Base-by-base conservation (phyloP, 2,888 invertebrate genomes). In the Electrophaes corylata region DNA sequence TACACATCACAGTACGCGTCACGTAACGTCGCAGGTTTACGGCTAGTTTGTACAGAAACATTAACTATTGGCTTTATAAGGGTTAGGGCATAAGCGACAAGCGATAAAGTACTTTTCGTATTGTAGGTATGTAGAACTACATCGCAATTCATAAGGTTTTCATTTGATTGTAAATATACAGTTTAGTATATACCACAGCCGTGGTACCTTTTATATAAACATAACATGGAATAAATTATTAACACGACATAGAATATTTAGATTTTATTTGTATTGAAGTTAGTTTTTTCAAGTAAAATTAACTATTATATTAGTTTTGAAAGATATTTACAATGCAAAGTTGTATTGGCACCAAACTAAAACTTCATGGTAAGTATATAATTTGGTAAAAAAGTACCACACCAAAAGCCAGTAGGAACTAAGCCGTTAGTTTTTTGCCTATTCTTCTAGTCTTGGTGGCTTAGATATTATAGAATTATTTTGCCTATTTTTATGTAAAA, bases 1-100 rank as follows among this genome's bases (percentile, higher is more conserved):
- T 53, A 61, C 63, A 60, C 56, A 61, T 55, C 52, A 46, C 64
- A 51, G 62, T 57, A 54, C 50, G 51, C 58, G 60, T 60, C 65
- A 60, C 57, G 59, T 51, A 54, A 62, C 45, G 44, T 58, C 43
- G 51, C 57, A 18, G 53, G 48, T 62, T 64, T 64, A 66, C 53
- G 40, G 60, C 51, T 45, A 35, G 57, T 60, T 54, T 53, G 64
- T 55, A 48, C 58, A 43, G 43, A 37, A 44, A 54, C 60, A 57
- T 57, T 61, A 58, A 66, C 16, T 56, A 48, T 40, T 18, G 14
- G 40, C 26, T 58, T 48, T 49, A 46, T 57, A 31, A 10, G 57
- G 57, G 47, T 23, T 20, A 62, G 59, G 43, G 31, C 29, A 61
- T 40, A 61, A 48, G 59, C 40, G 43, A 51, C 16, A 11, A 54